Evolutionary conservation across 2,113 vertebrate genomes (phyloP).

Genomic region (Isurus oxyrinchus): DNA sequence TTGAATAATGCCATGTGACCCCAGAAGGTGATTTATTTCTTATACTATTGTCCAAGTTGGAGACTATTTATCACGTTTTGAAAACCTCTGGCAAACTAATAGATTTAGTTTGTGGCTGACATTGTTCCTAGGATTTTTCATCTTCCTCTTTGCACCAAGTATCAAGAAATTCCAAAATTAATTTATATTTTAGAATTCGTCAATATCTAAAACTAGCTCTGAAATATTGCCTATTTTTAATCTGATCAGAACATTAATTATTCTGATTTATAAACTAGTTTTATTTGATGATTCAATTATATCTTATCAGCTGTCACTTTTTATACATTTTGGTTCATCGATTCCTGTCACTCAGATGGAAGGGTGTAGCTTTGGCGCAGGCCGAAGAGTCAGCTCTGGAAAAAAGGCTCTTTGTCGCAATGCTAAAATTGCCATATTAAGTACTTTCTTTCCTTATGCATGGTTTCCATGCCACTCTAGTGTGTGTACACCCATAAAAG

Average conservation of each 20-base stretch:
- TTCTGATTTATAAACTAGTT: neutral
- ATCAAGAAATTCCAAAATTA: neutral
- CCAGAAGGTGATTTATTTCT: neutral
- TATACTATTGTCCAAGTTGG: neutral
- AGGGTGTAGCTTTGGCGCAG: neutral
- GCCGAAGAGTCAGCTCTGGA: neutral
- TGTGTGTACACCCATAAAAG: neutral
- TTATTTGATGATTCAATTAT: neutral
- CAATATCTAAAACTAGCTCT: neutral
- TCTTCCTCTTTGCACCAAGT: neutral
- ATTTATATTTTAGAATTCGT: neutral
- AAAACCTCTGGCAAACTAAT: neutral
- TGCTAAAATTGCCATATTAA: neutral
- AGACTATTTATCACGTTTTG: constrained; percentile 11
- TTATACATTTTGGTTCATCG: neutral
- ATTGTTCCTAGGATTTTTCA: neutral
- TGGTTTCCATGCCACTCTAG: neutral
- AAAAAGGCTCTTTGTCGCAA: neutral
- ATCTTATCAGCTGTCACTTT: neutral
- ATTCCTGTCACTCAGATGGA: neutral
- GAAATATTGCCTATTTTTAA: neutral
- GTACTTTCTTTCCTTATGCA: neutral
- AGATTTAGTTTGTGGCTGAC: neutral
- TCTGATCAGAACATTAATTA: neutral
- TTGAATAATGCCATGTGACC: neutral